Evolutionary conservation across 1,140 invertebrate genomes (phyloP), one percentile per base, ranked within the genome.

Genomic region (Saxidomus purpurata): DNA sequence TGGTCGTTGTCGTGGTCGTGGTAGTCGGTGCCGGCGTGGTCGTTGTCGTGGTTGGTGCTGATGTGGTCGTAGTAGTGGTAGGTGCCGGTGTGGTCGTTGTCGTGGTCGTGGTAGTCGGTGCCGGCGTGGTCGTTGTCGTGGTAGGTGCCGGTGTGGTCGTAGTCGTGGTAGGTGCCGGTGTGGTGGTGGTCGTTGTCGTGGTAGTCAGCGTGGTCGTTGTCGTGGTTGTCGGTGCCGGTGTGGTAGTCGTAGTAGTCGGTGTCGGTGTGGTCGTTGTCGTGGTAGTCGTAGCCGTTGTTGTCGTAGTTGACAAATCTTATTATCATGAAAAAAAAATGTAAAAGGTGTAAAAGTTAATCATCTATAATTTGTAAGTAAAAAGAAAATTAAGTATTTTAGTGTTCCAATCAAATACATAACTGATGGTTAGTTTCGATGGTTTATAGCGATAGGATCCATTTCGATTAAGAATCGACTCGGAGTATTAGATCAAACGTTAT

Each of bases 201-300:
- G 80, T 4, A n/a, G 80, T 9, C 40, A 31, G n/a, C 17, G 80
- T 31, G 22, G 81, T 1, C 19, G 61, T 43, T 67, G 81, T 67
- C 1, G 81, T 67, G 13, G 47, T 59, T 6, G 47, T 19, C 28
- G 76, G 13, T n/a, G 43, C 3, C 17, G 40, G 13, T 40, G 69
- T 79, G 19, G 43, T 28, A 15, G 76, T 79, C 6, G 76, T 79
- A 1, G 76, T 79, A 49, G 76, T 19, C n/a, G 76, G 15, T 13
- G 71, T 22, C 34, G 71, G 15, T 49, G 71, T 47, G 17, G 71
- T 43, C 8, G 71, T n/a, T 49, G 71, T 49, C 34, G 52, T 61
- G 52, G 0, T 40, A 40, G 6, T 34, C 15, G 79, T 61, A 25
- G 55, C 4, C 31, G 77, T 55, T 38, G 77, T 61, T 19, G 79